Conservation (phyloP, 2,888 invertebrate species). For the Ischnura elegans region DNA sequence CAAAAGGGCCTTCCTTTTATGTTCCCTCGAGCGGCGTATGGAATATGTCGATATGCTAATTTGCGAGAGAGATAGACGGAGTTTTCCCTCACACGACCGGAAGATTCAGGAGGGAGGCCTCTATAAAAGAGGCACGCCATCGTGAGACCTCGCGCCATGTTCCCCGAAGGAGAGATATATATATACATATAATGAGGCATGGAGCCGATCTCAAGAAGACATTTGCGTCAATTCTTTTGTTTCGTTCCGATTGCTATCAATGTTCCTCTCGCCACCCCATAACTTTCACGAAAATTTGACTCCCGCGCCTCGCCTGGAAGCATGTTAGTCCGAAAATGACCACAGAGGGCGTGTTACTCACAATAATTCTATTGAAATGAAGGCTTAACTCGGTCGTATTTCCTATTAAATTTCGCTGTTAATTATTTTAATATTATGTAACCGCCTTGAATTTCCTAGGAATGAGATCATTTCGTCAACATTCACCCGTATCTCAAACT, state of each 20-base stretch:
- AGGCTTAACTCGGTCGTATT: too few relatives aligned
- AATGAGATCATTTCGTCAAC: too few relatives aligned
- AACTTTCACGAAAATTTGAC: not conserved
- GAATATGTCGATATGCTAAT: slow-evolving; percentile 53
- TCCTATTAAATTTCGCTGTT: too few relatives aligned
- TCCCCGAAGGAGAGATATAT: too few relatives aligned
- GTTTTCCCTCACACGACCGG: not conserved
- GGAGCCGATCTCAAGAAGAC: not conserved
- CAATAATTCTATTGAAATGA: too few relatives aligned
- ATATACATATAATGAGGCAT: not conserved
- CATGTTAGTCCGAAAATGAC: not conserved
- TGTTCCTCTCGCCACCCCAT: not conserved
- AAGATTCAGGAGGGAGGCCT: not conserved
- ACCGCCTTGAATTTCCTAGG: too few relatives aligned
- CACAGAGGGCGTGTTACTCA: not conserved
- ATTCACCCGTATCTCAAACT: too few relatives aligned
- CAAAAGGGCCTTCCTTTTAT: not conserved
- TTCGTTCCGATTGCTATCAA: not conserved
- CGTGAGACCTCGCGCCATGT: not conserved
- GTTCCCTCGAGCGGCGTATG: not conserved
- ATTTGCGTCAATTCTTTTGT: not conserved
- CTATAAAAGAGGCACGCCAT: not conserved
- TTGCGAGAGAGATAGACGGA: not conserved
- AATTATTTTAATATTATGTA: too few relatives aligned
- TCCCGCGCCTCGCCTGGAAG: not conserved